Evolutionary conservation across 2,113 vertebrate species (phyloP).

Genomic region (Dipodomys stephensi): DNA sequence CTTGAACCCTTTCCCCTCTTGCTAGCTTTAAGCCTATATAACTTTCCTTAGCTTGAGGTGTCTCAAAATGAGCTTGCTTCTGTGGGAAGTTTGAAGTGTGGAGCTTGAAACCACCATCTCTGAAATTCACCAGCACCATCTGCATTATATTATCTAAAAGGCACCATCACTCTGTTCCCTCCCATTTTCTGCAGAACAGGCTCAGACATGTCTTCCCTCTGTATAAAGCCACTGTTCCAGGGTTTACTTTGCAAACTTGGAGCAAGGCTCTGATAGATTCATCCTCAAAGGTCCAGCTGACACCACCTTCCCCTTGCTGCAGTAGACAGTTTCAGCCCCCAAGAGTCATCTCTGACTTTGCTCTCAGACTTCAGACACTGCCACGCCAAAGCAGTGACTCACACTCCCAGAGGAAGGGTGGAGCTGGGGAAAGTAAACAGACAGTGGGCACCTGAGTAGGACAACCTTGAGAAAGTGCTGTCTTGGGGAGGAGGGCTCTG

Average conservation of each 20-base stretch:
- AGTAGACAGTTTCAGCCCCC: background rate
- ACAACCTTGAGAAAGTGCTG: background rate
- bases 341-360: slow-evolving; percentile 31
- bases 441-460: slow-evolving; percentile 57
- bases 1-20: background rate
- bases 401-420: slow-evolving; percentile 58
- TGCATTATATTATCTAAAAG: background rate
- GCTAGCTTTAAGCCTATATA: background rate
- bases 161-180: too few species aligned
- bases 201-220: background rate
- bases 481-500: background rate
- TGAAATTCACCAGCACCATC: background rate
- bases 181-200: background rate
- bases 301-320: background rate
- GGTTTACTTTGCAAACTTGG: background rate
- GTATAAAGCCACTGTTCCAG: slow-evolving; percentile 17
- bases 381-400: slow-evolving; percentile 47
- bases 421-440: slow-evolving; percentile 9
- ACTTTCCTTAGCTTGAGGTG: background rate
- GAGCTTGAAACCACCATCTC: background rate
- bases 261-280: background rate
- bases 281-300: background rate
- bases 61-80: background rate
- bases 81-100: background rate
- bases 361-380: slow-evolving; percentile 15